These are phyloP conservation scores for Serranus cabrilla DNA, from an alignment of 2,797 vertebrate genomes.

Conservation along the genomic window DNA sequence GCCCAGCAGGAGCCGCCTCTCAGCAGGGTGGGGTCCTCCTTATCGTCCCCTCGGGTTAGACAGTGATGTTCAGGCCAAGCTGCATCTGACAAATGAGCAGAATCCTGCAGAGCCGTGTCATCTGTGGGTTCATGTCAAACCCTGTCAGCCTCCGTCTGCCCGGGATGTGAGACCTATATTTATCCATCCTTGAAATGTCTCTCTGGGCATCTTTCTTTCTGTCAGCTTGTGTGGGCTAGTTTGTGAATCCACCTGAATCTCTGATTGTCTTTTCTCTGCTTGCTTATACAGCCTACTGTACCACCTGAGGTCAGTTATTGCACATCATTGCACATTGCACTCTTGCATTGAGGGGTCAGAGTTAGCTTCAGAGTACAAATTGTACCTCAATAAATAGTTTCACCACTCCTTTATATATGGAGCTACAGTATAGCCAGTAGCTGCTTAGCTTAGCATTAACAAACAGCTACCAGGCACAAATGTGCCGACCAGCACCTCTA, in stretches of 20 bases:
- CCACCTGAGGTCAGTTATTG: conserved; percentile 5
- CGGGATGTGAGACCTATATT: conserved; percentile 39
- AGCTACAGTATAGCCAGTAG: too few species aligned
- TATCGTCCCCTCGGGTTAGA: conserved; percentile 22
- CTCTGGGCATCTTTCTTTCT: conserved; percentile 40
- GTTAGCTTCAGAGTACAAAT: background rate
- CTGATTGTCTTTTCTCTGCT: conserved; percentile 9
- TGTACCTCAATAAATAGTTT: background rate
- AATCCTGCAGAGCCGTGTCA: conserved; percentile 50
- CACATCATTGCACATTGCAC: background rate
- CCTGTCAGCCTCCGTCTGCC: conserved; percentile 56
- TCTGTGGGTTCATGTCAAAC: conserved; percentile 43
- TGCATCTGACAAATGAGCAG: conserved; percentile 61
- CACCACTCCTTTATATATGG: too few species aligned
- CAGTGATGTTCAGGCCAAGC: conserved; percentile 20
- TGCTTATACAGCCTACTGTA: background rate
- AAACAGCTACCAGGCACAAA: too few species aligned
- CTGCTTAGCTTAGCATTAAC: too few species aligned
- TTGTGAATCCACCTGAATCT: conserved; percentile 17
- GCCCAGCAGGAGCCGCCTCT: conserved; percentile 19
- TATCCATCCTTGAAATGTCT: conserved; percentile 45
- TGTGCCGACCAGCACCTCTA: too few species aligned
- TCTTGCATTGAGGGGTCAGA: background rate
- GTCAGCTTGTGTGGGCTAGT: conserved; percentile 32
- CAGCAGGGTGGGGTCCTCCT: conserved; percentile 14